Conservation (phyloP, 1,140 invertebrate species). For the Scaptomyza graminum region DNA sequence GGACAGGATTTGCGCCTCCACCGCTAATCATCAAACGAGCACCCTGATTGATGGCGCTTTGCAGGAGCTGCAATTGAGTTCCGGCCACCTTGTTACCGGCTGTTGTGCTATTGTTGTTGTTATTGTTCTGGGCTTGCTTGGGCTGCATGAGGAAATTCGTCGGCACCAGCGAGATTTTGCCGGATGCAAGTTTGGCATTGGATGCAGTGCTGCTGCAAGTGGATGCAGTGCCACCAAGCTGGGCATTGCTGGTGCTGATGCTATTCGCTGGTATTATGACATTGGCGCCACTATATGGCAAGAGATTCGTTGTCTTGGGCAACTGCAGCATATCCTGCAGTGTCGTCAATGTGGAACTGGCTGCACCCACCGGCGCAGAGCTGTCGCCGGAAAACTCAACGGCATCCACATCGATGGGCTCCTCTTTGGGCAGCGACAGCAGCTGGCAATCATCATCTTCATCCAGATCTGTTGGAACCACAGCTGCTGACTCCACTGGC, state of each 20-base stretch:
- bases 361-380: background rate
- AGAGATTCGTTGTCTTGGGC: conserved; percentile 48
- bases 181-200: conserved; percentile 48
- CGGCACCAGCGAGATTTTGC: conserved; percentile 79
- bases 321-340: conserved; percentile 64
- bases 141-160: conserved; percentile 82
- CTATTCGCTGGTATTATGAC: conserved; percentile 63
- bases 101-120: conserved; percentile 23
- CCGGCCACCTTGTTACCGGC: conserved; percentile 34
- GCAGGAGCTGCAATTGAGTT: conserved; percentile 61
- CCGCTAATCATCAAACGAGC: conserved; percentile 74
- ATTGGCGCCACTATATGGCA: conserved; percentile 64
- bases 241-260: conserved; percentile 47
- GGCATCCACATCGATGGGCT: conserved; percentile 82
- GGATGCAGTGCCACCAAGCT: conserved; percentile 14
- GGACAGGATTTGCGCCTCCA: conserved; percentile 31
- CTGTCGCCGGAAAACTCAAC: conserved; percentile 50
- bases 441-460: conserved; percentile 71
- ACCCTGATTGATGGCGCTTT: conserved; percentile 66
- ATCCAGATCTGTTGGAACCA: conserved; percentile 49
- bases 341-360: conserved; percentile 44
- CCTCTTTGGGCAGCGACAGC: conserved; percentile 70
- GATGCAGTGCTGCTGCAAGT: conserved; percentile 22
- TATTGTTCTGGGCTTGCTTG: conserved; percentile 68
- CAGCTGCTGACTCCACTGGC: background rate